phyloP scores from a whole-genome alignment of 2,113 vertebrate genomes.

The Pimephales promelas region DNA sequence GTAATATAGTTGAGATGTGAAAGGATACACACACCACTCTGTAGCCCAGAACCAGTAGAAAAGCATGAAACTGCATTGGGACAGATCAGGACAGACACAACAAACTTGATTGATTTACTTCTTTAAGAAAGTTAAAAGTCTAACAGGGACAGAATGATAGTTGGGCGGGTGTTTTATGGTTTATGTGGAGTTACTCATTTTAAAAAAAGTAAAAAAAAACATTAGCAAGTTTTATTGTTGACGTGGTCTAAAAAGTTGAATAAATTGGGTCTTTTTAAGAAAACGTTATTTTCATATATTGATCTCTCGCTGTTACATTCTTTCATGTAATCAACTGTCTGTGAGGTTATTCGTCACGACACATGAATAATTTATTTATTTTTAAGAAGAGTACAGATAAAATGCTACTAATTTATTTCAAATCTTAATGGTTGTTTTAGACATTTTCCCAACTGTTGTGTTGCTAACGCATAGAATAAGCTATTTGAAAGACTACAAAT shows the following conservation, averaged over 20 bases:
- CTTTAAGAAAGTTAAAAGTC: not conserved
- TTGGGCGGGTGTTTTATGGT: too few relatives aligned
- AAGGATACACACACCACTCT: slow-evolving; percentile 26
- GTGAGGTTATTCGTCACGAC: not conserved
- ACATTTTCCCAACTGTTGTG: not conserved
- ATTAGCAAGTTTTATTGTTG: too few relatives aligned
- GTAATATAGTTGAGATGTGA: slow-evolving; percentile 4
- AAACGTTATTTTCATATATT: not conserved
- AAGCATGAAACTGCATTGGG: not conserved
- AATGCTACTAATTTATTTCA: not conserved
- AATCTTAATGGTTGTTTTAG: not conserved
- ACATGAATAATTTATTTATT: not conserved
- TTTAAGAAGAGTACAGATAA: not conserved
- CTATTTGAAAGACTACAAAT: not conserved
- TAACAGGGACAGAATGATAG: not conserved
- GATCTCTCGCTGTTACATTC: not conserved
- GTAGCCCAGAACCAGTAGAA: not conserved
- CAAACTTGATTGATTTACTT: not conserved
- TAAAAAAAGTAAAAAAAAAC: too few relatives aligned
- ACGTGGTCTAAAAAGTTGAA: not conserved
- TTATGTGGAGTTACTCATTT: too few relatives aligned
- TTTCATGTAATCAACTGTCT: not conserved
- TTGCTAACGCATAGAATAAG: not conserved
- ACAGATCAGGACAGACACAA: not conserved
- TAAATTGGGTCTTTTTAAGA: not conserved